phyloP scores from a whole-genome alignment of 2,888 invertebrate species.

The Chromoteleia sp. region DNA sequence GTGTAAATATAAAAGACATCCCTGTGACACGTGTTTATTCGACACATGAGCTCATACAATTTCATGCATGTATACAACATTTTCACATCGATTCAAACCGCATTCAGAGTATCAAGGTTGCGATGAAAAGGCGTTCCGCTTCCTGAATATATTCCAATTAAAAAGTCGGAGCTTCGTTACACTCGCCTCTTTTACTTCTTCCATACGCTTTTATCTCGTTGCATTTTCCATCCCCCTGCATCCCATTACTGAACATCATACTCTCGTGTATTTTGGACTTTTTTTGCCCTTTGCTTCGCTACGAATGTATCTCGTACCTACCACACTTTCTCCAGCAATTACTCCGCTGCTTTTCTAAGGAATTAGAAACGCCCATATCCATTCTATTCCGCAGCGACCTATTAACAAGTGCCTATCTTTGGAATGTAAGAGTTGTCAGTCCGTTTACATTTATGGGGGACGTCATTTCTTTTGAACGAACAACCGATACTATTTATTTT shows the following conservation, averaged over 20 bases:
- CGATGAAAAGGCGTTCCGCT: conserved; percentile 84
- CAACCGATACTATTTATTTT: too few relatives aligned
- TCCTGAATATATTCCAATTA: conserved; percentile 85
- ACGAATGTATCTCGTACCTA: conserved; percentile 60
- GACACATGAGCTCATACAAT: conserved; percentile 63
- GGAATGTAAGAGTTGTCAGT: background rate
- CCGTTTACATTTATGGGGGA: too few relatives aligned
- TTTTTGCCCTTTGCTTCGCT: conserved; percentile 71
- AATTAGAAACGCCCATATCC: conserved; percentile 73
- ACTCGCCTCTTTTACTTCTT: conserved; percentile 78
- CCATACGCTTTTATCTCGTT: conserved; percentile 67
- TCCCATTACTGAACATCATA: conserved; percentile 71
- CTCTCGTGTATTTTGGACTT: conserved; percentile 75
- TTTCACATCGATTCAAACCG: conserved; percentile 78
- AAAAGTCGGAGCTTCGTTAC: conserved; percentile 85
- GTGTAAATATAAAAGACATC: conserved; percentile 47
- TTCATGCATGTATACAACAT: conserved; percentile 67
- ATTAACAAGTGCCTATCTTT: conserved; percentile 43
- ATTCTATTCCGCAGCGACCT: conserved; percentile 41
- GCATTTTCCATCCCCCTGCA: conserved; percentile 66
- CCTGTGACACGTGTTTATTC: conserved; percentile 57
- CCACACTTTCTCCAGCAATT: conserved; percentile 80
- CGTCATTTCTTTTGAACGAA: too few relatives aligned
- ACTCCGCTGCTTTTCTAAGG: conserved; percentile 76
- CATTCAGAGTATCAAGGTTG: conserved; percentile 82